phyloP scores from a whole-genome alignment of 2,113 vertebrate genomes.

The Anser brachyrhynchus region DNA sequence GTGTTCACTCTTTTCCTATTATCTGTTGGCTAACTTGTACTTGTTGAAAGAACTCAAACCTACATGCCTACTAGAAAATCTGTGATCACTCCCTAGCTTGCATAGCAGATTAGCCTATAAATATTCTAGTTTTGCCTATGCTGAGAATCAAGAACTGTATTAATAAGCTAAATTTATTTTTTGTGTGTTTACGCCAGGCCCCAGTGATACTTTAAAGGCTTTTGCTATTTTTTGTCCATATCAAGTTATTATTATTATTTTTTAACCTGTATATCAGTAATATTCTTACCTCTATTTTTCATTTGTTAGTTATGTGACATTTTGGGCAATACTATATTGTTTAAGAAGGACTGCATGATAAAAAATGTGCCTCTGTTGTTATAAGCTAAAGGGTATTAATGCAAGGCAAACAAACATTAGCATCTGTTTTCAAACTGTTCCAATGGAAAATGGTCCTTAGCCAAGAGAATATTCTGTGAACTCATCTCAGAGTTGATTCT shows the following conservation, averaged over 20 bases:
- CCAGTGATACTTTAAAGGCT: not conserved
- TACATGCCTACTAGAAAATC: not conserved
- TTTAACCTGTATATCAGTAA: not conserved
- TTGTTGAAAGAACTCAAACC: not conserved
- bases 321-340: not conserved
- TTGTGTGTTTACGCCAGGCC: not conserved
- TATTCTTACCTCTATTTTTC: not conserved
- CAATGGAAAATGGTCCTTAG: constrained; percentile 13
- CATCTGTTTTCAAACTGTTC: constrained; percentile 17
- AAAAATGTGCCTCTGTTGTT: not conserved
- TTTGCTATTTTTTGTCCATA: not conserved
- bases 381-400: not conserved
- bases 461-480: not conserved
- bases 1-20: not conserved
- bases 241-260: too few relatives aligned
- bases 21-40: not conserved
- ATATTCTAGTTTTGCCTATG: not conserved
- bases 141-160: not conserved
- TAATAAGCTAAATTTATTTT: not conserved
- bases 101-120: not conserved
- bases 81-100: not conserved
- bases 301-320: not conserved
- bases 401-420: not conserved
- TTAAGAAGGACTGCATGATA: not conserved
- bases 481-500: not conserved